Conservation (phyloP, 2,797 vertebrate genomes). For the Botia almorhae region DNA sequence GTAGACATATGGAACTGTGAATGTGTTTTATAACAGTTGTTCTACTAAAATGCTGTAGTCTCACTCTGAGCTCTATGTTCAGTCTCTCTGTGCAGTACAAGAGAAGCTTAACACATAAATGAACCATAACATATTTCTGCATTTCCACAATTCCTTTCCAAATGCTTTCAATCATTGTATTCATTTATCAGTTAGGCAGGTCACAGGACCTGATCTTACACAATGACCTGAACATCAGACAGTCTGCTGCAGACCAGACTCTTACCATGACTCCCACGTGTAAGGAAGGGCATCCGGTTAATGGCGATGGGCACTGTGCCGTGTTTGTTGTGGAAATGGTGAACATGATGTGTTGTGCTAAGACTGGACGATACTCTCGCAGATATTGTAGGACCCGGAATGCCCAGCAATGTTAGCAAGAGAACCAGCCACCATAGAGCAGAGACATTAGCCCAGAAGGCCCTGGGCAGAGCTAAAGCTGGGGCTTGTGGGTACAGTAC, state of each 20-base stretch:
- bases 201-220: too few relatives aligned
- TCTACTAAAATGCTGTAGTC: too few relatives aligned
- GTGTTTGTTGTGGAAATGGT: conserved; percentile 96
- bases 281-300: conserved; percentile 92
- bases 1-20: too few relatives aligned
- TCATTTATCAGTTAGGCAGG: too few relatives aligned
- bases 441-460: conserved; percentile 71
- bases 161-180: too few relatives aligned
- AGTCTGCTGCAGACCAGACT: conserved; percentile 37
- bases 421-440: conserved; percentile 76
- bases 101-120: too few relatives aligned
- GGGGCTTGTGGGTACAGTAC: conserved; percentile 66
- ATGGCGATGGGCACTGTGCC: conserved; percentile 94
- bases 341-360: conserved; percentile 93
- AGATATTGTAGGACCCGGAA: conserved; percentile 75
- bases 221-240: background rate
- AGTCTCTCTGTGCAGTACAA: too few relatives aligned
- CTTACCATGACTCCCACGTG: conserved; percentile 82
- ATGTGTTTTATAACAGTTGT: too few relatives aligned
- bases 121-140: too few relatives aligned
- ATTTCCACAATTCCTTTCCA: too few relatives aligned
- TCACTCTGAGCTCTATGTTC: too few relatives aligned
- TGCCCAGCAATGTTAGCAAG: conserved; percentile 79
- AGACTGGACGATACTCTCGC: conserved; percentile 93
- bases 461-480: conserved; percentile 58